phyloP scores from a whole-genome alignment of 2,888 invertebrate genomes.

The Acanthoscelides obtectus region DNA sequence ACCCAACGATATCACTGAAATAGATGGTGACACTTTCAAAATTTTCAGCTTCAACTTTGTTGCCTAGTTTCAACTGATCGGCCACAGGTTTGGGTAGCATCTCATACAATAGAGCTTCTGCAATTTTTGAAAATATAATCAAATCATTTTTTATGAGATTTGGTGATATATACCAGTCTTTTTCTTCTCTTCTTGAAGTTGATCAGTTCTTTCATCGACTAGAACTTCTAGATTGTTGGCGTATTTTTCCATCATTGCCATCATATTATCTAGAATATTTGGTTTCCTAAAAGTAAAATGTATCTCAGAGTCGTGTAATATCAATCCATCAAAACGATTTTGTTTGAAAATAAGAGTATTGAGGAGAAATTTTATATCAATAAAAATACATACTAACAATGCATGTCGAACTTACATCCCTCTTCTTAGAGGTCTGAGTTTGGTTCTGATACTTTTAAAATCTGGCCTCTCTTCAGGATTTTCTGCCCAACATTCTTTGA shows the following conservation, averaged over 20 bases:
- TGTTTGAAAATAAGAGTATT: no score
- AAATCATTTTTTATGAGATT: not conserved
- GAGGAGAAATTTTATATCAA: not conserved
- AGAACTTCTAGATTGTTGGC: constrained; percentile 90
- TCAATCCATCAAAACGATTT: no score
- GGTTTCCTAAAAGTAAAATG: constrained; percentile 65
- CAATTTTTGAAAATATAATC: constrained; percentile 14
- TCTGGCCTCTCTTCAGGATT: constrained; percentile 76
- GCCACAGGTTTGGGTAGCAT: constrained; percentile 90
- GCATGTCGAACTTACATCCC: constrained; percentile 79
- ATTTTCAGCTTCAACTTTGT: constrained; percentile 84
- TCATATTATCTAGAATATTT: constrained; percentile 97
- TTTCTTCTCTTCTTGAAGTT: constrained; percentile 91
- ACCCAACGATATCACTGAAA: constrained; percentile 93
- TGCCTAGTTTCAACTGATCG: constrained; percentile 84
- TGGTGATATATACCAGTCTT: constrained; percentile 85
- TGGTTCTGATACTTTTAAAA: constrained; percentile 74
- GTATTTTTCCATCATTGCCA: constrained; percentile 97
- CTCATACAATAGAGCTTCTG: constrained; percentile 80
- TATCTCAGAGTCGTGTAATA: no score
- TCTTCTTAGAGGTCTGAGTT: constrained; percentile 75
- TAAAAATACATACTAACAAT: no score
- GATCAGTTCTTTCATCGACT: constrained; percentile 91
- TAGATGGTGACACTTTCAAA: constrained; percentile 92
- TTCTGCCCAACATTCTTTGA: constrained; percentile 86